These are phyloP conservation scores for Rutpela maculata DNA, from an alignment of 2,888 invertebrate genomes.

Conservation along the genomic window DNA sequence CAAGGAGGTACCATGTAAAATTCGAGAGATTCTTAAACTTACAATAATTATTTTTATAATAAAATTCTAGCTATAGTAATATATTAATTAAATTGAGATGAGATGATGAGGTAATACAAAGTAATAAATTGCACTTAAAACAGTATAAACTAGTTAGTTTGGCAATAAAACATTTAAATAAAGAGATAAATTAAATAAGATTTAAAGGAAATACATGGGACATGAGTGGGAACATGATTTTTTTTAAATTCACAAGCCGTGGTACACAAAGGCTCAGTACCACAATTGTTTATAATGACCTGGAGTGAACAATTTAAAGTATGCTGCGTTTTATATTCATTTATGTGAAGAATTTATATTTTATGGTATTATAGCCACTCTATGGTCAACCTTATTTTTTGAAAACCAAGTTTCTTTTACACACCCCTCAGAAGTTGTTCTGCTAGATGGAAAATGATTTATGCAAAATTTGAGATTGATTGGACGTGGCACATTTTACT, in stretches of 20 bases:
- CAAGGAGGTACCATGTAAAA: conserved; percentile 57
- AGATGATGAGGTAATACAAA: conserved; percentile 72
- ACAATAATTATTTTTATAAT: conserved; percentile 53
- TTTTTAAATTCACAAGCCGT: not conserved
- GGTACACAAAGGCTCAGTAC: no score
- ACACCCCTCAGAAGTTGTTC: no score
- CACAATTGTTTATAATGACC: no score
- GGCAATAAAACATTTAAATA: conserved; percentile 65
- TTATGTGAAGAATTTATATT: no score
- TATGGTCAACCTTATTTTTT: no score
- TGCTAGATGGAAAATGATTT: no score
- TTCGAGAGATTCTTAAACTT: conserved; percentile 63
- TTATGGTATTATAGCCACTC: no score
- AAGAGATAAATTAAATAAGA: conserved; percentile 43
- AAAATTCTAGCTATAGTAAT: conserved; percentile 57
- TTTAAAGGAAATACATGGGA: conserved; percentile 28
- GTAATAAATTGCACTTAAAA: conserved; percentile 72
- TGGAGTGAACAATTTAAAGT: no score
- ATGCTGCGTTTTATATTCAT: no score
- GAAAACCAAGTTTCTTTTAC: no score
- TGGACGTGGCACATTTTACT: no score
- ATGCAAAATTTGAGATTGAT: no score
- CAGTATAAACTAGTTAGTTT: conserved; percentile 69
- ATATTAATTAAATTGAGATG: conserved; percentile 64
- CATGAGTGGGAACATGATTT: conserved; percentile 9